Percentiles rank a stretch among this genome's conserved stretches.
Conservation (phyloP, 1,140 invertebrate species). For the Danaus melanippus region DNA sequence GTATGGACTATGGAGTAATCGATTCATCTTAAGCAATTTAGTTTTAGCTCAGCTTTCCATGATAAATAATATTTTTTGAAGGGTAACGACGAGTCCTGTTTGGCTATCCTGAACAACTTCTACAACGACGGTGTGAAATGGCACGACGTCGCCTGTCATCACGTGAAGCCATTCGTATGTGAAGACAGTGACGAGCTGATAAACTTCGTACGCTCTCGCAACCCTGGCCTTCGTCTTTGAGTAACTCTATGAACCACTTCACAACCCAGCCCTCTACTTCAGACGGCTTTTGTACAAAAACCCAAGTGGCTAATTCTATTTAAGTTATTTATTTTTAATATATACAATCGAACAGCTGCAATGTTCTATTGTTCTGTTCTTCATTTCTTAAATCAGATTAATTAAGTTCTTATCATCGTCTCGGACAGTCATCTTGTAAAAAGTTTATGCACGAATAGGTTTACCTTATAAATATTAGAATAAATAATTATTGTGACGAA, state of each 20-base stretch:
- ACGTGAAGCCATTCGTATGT: slow-evolving; percentile 93
- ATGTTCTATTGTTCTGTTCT: no score
- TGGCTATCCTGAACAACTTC: slow-evolving; percentile 93
- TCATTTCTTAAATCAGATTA: no score
- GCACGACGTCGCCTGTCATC: slow-evolving; percentile 93
- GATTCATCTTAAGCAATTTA: no score
- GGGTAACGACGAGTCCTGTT: slow-evolving; percentile 91
- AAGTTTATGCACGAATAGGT: slow-evolving; percentile 56
- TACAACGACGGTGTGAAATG: slow-evolving; percentile 94
- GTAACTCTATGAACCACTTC: not conserved
- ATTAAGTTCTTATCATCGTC: slow-evolving; percentile 6
- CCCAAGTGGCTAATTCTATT: slow-evolving; percentile 46
- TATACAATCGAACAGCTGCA: no score
- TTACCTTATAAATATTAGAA: slow-evolving; percentile 56
- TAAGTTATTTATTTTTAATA: slow-evolving; percentile 63
- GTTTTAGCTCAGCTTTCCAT: not conserved
- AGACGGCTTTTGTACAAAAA: slow-evolving; percentile 64
- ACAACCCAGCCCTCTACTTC: slow-evolving; percentile 16
- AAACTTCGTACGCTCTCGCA: slow-evolving; percentile 89
- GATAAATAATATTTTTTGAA: slow-evolving; percentile 44
- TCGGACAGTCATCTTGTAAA: slow-evolving; percentile 59
- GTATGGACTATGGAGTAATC: no score
- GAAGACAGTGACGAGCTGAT: slow-evolving; percentile 94
- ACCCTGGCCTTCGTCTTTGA: slow-evolving; percentile 87
- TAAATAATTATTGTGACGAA: slow-evolving; percentile 27